Percentiles rank a stretch among this genome's conserved stretches.
These are phyloP conservation scores for Steinernema carpocapsae DNA, from an alignment of 2,888 invertebrate genomes.

Conservation along the genomic window DNA sequence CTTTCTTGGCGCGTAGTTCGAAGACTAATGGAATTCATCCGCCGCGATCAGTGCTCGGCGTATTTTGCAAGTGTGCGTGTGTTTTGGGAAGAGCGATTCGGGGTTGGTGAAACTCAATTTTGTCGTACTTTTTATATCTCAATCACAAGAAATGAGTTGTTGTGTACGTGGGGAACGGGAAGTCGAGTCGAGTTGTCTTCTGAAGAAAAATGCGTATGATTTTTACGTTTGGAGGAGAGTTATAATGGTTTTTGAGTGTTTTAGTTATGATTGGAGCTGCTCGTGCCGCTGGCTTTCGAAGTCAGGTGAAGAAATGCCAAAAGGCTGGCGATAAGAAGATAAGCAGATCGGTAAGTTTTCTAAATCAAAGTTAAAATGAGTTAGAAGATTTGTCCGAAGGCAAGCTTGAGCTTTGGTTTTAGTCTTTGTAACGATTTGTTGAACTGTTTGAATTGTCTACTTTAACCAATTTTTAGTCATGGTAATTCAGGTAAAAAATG, in stretches of 20 bases:
- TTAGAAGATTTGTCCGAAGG: no score
- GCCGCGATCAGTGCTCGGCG: neutral
- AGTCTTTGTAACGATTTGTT: no score
- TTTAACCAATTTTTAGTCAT: no score
- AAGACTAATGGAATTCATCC: neutral
- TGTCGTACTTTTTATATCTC: neutral
- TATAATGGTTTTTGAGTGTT: neutral
- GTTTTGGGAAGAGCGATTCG: neutral
- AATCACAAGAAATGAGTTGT: no score
- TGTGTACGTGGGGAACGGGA: no score
- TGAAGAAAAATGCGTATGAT: slow-evolving; percentile 1
- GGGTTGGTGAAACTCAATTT: neutral
- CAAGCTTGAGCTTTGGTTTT: no score
- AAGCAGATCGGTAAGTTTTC: slow-evolving; percentile 7
- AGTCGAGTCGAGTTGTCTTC: no score
- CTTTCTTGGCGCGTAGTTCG: neutral
- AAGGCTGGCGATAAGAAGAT: neutral
- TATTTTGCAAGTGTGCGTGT: no score
- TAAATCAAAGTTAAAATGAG: no score
- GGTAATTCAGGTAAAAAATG: no score
- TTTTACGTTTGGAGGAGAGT: neutral
- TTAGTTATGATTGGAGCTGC: slow-evolving; percentile 32
- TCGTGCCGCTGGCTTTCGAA: slow-evolving; percentile 6
- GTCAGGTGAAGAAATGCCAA: neutral
- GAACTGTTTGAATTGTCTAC: no score